A percentile compares a stretch with the other conserved stretches of the same genome.
phyloP scores from a whole-genome alignment of 2,888 invertebrate species.

The Chaetoderma sp. region DNA sequence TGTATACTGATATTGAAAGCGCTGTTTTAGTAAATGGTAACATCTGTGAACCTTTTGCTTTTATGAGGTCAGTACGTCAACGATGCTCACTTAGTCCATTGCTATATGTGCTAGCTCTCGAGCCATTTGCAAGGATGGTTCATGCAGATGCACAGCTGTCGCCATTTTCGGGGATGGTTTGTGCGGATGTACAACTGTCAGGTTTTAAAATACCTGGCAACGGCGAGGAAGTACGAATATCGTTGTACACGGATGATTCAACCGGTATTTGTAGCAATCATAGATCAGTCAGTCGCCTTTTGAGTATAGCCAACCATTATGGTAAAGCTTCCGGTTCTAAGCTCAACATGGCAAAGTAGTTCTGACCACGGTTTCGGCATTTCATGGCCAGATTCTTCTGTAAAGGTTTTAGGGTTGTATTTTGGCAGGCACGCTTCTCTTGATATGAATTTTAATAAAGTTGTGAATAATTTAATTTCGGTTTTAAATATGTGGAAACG shows the following conservation, averaged over 20 bases:
- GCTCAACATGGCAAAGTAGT: conserved; percentile 31
- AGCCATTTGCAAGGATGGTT: conserved; percentile 4
- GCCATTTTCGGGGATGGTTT: no score
- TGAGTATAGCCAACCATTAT: no score
- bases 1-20: conserved; percentile 27
- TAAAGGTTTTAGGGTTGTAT: no score
- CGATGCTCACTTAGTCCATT: neutral
- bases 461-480: no score
- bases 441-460: no score
- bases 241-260: conserved; percentile 20
- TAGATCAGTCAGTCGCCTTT: no score
- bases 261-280: no score
- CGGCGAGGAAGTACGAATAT: conserved; percentile 1
- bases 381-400: no score
- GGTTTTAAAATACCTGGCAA: conserved; percentile 21
- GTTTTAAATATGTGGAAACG: no score
- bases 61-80: neutral
- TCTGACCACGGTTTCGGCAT: no score
- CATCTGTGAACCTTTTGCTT: neutral
- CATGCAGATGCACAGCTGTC: no score
- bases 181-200: neutral
- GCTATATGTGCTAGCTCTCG: neutral
- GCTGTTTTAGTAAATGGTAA: neutral
- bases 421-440: no score
- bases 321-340: conserved; percentile 33